Percentiles rank a stretch among this genome's conserved stretches.
Conservation (phyloP, 2,888 invertebrate genomes). For the Dione vanillae region DNA sequence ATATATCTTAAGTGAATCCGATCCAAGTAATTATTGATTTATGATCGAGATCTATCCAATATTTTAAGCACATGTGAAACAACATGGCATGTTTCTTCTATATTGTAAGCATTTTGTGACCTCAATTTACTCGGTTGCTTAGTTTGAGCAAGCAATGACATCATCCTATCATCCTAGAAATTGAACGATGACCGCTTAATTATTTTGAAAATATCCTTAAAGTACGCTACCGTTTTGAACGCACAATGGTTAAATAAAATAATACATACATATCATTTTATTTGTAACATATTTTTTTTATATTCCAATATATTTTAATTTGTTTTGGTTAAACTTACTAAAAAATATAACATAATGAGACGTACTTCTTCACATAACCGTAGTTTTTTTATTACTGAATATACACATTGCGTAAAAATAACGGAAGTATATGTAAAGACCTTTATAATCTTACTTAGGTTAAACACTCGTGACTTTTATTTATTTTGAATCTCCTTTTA, state of each 20-base stretch:
- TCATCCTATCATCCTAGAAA: slow-evolving; percentile 33
- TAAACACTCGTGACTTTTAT: slow-evolving; percentile 7
- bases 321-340: too few species aligned
- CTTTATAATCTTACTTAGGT: slow-evolving; percentile 3
- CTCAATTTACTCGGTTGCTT: slow-evolving; percentile 32
- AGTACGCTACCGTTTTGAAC: neutral
- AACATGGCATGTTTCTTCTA: slow-evolving; percentile 4
- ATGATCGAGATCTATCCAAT: neutral
- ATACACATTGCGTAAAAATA: neutral
- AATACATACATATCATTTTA: too few species aligned
- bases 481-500: slow-evolving; percentile 22
- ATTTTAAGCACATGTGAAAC: slow-evolving; percentile 24
- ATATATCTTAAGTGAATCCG: neutral
- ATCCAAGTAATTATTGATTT: neutral
- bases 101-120: slow-evolving; percentile 25
- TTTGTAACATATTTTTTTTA: too few species aligned
- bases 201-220: neutral
- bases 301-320: too few species aligned
- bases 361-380: too few species aligned
- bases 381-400: too few species aligned
- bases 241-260: too few species aligned
- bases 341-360: too few species aligned
- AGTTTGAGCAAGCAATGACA: slow-evolving; percentile 22
- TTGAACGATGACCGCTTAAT: neutral
- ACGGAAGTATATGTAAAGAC: neutral